Base-by-base conservation (phyloP, 2,888 invertebrate species). In the Brachynemurus nebulosus region DNA sequence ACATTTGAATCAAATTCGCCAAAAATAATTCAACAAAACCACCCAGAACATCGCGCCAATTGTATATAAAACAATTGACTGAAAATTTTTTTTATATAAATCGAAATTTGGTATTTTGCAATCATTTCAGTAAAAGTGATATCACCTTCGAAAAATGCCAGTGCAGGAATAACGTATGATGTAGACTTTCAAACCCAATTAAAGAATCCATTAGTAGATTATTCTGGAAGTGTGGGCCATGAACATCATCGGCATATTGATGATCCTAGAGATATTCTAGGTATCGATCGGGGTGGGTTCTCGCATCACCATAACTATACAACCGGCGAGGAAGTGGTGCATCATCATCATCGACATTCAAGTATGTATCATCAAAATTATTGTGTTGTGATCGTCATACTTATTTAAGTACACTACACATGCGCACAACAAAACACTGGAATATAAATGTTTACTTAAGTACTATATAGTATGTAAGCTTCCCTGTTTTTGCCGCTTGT, bases 151-250 rank as follows among this genome's bases (percentile, higher is more conserved):
- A 70, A 71, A 62, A 70, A 72, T 62, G 53, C 63, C 56, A 69
- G 71, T 56, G 65, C 69, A 59, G 67, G 69, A 56, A 66, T 68
- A 59, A 69, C 70, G 61, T 66, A 71, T 59, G 64, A 63, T 55
- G 58, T 63, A 59, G 62, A 61, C 59, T 64, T 67, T 54, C 69
- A 71, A 61, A 68, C 70, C 52, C 70, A 72, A 59, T 58, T 73
- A 56, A 71, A 72, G 65, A 74, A 73, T 58, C 74, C 74, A 53
- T 64, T 75, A 57, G 69, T 74, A 55, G 71, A 71, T 61, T 66
- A 67, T 55, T 66, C 64, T 54, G 69, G 70, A 58, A 69, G 67
- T 56, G 64, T 69, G 45, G 64, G 68, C 52, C 65, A 65, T 45
- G 62, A 68, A 57, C 67, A 64, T 59, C 60, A 63, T 51, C 53